Base-by-base conservation (phyloP, 1,140 invertebrate species). In the Microplitis mediator region DNA sequence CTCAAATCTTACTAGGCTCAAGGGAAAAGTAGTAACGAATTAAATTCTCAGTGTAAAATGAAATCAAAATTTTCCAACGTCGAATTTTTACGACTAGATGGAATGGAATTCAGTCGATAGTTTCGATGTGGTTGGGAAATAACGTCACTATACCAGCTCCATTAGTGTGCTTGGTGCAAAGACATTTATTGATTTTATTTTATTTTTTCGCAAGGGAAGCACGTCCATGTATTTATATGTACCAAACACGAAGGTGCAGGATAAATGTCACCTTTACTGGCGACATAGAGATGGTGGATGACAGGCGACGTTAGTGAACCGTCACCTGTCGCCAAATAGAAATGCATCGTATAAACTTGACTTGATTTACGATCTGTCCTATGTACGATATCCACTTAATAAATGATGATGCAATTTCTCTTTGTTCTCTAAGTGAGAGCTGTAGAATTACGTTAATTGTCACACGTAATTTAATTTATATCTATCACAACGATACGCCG, bases 221-320 rank as follows among this genome's bases (percentile, higher is more conserved):
- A 71, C 54, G 54, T 52, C 64, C 32, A 64, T 68, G 63, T 62
- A 68, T 73, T 73, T 67, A 73, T 69, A 51, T 45, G 66, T 39
- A 39, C 56, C 51, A 63, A 74, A 60, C 62, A 76, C 32, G 65
- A 50, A 54, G 66, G 45, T 62, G 9, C 32, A 16, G 62, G 62
- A 71, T 70, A 70, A 72, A 69, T 31, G 52, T 63, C 50, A 63
- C 62, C 65, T 58, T 61, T 51, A 16, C 51, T 56, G 31, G 61
- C 35, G 63, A 68, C 39, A 62, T 54, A 32, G 58, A 50, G 68
- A 71, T n/a, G 39, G 3, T 23, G 51, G 63, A 63, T 54, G 69
- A 56, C 61, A 63, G 56, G 58, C 56, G 56, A 69, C 72, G 74
- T 72, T 77, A 75, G 74, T 73, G 71, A 75, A 71, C 73, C 69